Percentiles rank a stretch among this genome's conserved stretches.
Conservation (phyloP, 2,113 vertebrate species). For the Dicrurus megarhynchus region DNA sequence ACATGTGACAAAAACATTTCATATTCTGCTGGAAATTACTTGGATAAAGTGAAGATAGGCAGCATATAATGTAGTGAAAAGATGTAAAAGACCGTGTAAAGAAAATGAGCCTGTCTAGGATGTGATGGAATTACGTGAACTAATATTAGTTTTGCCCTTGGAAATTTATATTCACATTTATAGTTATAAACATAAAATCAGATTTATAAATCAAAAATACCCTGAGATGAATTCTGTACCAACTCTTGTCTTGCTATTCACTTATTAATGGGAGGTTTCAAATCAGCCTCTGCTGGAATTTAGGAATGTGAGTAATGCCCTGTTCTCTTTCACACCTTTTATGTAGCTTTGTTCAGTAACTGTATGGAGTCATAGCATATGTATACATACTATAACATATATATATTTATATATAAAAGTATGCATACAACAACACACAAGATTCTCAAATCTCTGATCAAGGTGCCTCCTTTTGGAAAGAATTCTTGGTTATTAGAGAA, state of each 20-base stretch:
- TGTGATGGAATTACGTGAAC: not conserved
- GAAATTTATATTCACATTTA: not conserved
- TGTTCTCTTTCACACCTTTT: not conserved
- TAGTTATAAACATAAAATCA: constrained; percentile 5
- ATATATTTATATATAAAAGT: not conserved
- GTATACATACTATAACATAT: not conserved
- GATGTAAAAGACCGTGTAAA: not conserved
- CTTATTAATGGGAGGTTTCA: not conserved
- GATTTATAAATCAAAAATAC: not conserved
- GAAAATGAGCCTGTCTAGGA: not conserved
- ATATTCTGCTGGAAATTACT: not conserved
- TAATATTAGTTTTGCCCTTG: not conserved
- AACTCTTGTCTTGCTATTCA: not conserved
- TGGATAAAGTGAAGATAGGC: not conserved
- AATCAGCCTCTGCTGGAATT: not conserved
- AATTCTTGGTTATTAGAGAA: not conserved
- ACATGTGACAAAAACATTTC: not conserved
- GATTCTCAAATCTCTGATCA: not conserved
- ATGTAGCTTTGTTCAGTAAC: not conserved
- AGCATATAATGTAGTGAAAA: not conserved
- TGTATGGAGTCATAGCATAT: not conserved
- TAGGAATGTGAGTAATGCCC: not conserved
- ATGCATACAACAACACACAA: not conserved
- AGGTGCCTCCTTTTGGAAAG: not conserved
- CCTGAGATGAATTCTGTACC: not conserved